Percentiles rank a stretch among this genome's conserved stretches.
Conservation (phyloP, 2,888 invertebrate species). For the Alentia gelatinosa region DNA sequence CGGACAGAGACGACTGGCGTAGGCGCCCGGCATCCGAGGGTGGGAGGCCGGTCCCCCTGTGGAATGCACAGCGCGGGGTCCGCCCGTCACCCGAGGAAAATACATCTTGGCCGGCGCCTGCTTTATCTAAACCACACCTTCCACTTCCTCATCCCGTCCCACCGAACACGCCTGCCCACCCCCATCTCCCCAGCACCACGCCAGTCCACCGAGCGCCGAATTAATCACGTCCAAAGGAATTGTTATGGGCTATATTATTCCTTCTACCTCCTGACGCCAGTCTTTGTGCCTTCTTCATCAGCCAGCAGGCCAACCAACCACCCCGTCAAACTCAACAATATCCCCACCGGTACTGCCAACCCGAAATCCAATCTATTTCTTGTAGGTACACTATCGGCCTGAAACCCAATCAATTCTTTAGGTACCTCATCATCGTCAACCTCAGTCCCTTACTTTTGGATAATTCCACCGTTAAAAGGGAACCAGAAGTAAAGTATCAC, state of each 20-base stretch:
- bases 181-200: too few relatives aligned
- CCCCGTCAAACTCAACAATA: background rate
- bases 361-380: background rate
- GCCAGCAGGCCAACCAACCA: background rate
- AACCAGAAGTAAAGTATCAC: too few relatives aligned
- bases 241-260: conserved; percentile 25
- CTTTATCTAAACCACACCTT: conserved; percentile 34
- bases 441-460: too few relatives aligned
- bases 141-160: background rate
- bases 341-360: too few relatives aligned
- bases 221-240: conserved; percentile 26
- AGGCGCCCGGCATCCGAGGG: background rate
- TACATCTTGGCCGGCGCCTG: background rate
- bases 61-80: background rate
- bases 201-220: too few relatives aligned
- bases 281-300: background rate
- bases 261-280: background rate
- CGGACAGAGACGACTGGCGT: background rate
- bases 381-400: background rate
- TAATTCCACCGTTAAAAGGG: too few relatives aligned
- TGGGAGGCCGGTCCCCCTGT: background rate
- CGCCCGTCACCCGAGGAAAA: background rate
- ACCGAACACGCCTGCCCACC: background rate
- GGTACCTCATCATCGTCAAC: too few relatives aligned
- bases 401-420: too few relatives aligned